phyloP scores from a whole-genome alignment of 2,113 vertebrate genomes.

The Xenopus tropicalis region UCB_Xtro_10.0 CM004445.2:97274001-97274500 shows the following conservation, averaged over 20 bases:
- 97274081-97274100: too few species aligned
- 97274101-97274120: too few species aligned
- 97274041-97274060: too few species aligned
- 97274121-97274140: too few species aligned
- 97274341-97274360: constrained; percentile 46
- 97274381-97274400: constrained; percentile 37
- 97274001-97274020: too few species aligned
- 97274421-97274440: constrained; percentile 33
- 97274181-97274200: too few species aligned
- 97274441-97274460: constrained; percentile 43
- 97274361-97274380: constrained; percentile 38
- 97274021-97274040: too few species aligned
- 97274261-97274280: not conserved
- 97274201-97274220: too few species aligned
- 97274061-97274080: too few species aligned
- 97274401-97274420: constrained; percentile 37
- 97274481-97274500: constrained; percentile 46
- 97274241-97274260: not conserved
- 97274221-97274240: not conserved
- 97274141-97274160: too few species aligned
- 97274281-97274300: constrained; percentile 8
- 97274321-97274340: constrained; percentile 27
- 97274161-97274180: too few species aligned
- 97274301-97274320: constrained; percentile 6
- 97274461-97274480: constrained; percentile 36